phyloP scores from a whole-genome alignment of 2,888 invertebrate genomes.

The Dichetophora obliterata region DNA sequence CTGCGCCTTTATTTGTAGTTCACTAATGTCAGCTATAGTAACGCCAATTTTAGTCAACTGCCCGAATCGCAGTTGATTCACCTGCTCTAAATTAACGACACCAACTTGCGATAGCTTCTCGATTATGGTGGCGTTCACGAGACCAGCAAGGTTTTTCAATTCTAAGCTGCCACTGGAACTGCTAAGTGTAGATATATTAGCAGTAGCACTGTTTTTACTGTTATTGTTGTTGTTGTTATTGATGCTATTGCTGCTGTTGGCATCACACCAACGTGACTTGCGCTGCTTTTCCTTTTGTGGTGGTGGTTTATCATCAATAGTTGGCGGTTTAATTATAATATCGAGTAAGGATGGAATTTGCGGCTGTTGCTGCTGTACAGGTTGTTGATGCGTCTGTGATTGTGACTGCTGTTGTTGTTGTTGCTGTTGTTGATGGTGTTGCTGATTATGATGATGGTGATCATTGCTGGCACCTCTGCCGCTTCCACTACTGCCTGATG shows the following conservation, averaged over 20 bases:
- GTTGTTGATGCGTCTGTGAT: slow-evolving; percentile 42
- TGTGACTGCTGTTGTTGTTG: slow-evolving; percentile 38
- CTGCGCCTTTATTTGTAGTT: slow-evolving; percentile 76
- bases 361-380: slow-evolving; percentile 44
- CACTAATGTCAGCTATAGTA: slow-evolving; percentile 74
- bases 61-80: slow-evolving; percentile 74
- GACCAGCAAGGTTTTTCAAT: slow-evolving; percentile 74
- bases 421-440: slow-evolving; percentile 41
- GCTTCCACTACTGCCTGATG: slow-evolving; percentile 29
- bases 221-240: background rate
- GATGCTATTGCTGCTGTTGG: slow-evolving; percentile 27
- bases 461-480: slow-evolving; percentile 45
- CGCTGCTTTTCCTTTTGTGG: slow-evolving; percentile 59
- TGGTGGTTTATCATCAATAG: slow-evolving; percentile 24
- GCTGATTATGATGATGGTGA: slow-evolving; percentile 45
- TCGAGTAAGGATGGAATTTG: slow-evolving; percentile 67
- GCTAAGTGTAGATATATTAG: slow-evolving; percentile 43
- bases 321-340: slow-evolving; percentile 66
- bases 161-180: slow-evolving; percentile 70
- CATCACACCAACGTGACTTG: slow-evolving; percentile 68
- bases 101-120: slow-evolving; percentile 74
- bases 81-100: slow-evolving; percentile 75
- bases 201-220: background rate
- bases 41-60: slow-evolving; percentile 75
- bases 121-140: slow-evolving; percentile 74